Base-by-base conservation (phyloP, 23 tunicate genomes). In the Clavelina lepadiformis region DNA sequence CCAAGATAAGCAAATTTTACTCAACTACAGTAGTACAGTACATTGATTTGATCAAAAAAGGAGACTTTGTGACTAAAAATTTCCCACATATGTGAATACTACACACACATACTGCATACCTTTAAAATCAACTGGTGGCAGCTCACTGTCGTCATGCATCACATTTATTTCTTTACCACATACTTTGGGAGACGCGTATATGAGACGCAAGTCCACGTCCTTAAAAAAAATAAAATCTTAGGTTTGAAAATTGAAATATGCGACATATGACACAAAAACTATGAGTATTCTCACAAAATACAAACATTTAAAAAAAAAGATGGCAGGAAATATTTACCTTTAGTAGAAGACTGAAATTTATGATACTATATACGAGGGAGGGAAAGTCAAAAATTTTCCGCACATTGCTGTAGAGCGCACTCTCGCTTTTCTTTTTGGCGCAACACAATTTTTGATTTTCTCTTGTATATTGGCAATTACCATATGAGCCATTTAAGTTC, bases 161-260 rank as follows among this genome's bases (percentile, higher is more conserved):
- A 24, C 24, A 28, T 67, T 46, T 8, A 36, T 29, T 21, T 58
- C 63, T 37, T 67, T 57, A 28, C 83, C 83, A 77, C 38, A 55
- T 2, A 67, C 33, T 29, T 77, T 77, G 15, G 83, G 83, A 56
- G 55, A 67, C 28, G 83, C 67, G 36, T 77, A 77, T 5, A 77
- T 58, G 19, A 77, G 44, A 20, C 83, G 28, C 20, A 77, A 54
- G 50, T 77, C 83, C 3, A 56, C 58, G 55, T 75, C 69, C 56
- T 38, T 33, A 18, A 27, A 41, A 61, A 61, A 60, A 33, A 19
- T 60, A 58, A 58, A 58, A 35, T 32, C 8, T 1, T 28, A 13
- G 7, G 22, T 54, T 8, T 19, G 60, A 54, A 54, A 20, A 54
- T 13, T 54, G 7, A 22, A 20, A 54, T 19, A 8, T 11, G 49